Evolutionary conservation across 2,888 invertebrate genomes (phyloP), one percentile per base, ranked within the genome.

Genomic region (Exephanes ischioxanthus): DNA sequence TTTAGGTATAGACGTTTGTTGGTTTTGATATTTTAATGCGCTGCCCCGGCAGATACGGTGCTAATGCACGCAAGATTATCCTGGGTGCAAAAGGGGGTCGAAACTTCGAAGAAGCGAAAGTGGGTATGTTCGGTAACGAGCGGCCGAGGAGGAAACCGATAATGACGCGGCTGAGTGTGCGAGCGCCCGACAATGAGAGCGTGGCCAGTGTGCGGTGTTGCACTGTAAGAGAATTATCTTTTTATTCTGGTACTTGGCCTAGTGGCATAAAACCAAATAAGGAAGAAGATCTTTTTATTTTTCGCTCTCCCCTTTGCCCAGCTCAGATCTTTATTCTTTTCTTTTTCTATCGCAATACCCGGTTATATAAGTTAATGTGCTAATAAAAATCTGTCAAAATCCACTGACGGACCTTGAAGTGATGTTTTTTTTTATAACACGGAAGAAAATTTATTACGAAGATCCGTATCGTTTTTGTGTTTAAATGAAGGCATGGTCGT

Each of bases 201-300:
- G 71, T 79, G 75, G 75, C 71, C 77, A 82, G 66, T 73, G 72
- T 77, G 72, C 80, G 70, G 66, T 81, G 88, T 89, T 87, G 88
- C 85, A 88, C 88, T 90, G 89, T 89, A 91, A 91, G 90, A 91
- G 89, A 90, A 89, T 90, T 92, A 91, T 93, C 93, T 93, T 93
- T 93, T 33, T 33, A 33, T 33, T 33, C 33, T 33, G 5, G 33
- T 33, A 6, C 33, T 6, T 33, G 6, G 33, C 33, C 33, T 33
- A 33, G 6, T 33, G 33, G 33, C 33, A 33, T 33, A 33, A 33
- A 33, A 33, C 0, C 33, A 33, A 33, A 33, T 6, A 33, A 6
- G 1, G 33, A 30, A 3, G 3, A 6, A 5, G 33, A 33, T 33
- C 6, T 33, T 5, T 33, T 93, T 93, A 93, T 92, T 93, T 92